Percentiles rank a stretch among this genome's conserved stretches.
Conservation (phyloP, 2,888 invertebrate species). For the Tetramorium bicarinatum region DNA sequence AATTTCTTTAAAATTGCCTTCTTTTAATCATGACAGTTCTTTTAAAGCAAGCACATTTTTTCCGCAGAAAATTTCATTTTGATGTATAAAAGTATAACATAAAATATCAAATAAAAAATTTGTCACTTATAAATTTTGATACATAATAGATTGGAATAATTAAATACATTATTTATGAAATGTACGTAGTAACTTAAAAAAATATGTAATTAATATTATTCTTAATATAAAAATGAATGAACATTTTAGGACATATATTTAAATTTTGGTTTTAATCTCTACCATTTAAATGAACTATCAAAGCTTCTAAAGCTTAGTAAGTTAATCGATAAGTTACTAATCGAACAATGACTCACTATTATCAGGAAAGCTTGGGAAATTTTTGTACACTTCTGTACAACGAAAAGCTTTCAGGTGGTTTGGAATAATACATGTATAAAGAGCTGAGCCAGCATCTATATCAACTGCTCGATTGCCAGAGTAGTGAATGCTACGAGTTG, state of each 20-base stretch:
- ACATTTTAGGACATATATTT: neutral
- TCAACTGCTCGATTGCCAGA: slow-evolving; percentile 55
- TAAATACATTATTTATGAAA: neutral
- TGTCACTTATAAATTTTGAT: neutral
- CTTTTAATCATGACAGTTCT: neutral
- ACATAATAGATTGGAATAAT: neutral
- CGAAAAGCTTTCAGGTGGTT: slow-evolving; percentile 83
- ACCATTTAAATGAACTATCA: neutral
- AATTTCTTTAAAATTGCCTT: neutral
- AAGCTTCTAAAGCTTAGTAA: slow-evolving; percentile 29
- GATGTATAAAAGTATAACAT: neutral
- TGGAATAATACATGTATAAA: slow-evolving; percentile 83
- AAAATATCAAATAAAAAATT: neutral
- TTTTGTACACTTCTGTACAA: slow-evolving; percentile 80
- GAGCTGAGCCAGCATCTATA: slow-evolving; percentile 60
- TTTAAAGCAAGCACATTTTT: neutral
- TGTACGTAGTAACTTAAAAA: neutral
- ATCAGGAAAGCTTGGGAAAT: slow-evolving; percentile 74
- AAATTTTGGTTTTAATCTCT: neutral
- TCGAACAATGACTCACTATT: slow-evolving; percentile 79
- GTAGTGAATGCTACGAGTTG: slow-evolving; percentile 62
- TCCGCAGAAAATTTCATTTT: neutral
- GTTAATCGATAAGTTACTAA: slow-evolving; percentile 68
- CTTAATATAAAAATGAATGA: neutral
- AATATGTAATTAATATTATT: neutral